Evolutionary conservation across 2,797 vertebrate genomes (phyloP).

Genomic region (Rhincodon typus): DNA sequence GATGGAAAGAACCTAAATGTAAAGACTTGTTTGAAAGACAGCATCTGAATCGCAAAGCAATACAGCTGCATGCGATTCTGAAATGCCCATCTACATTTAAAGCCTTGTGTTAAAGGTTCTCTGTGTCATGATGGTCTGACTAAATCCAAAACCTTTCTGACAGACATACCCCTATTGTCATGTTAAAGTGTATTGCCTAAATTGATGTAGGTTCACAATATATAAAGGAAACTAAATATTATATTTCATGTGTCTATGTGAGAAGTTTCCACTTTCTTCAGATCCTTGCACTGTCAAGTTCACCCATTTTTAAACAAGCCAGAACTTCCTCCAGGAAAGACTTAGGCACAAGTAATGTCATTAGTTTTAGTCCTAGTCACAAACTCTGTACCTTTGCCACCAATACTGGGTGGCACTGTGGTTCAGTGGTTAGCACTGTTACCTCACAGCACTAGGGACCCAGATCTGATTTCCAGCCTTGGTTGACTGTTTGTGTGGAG

Average conservation of each 20-base stretch:
- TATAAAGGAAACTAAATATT: neutral
- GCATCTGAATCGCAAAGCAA: neutral
- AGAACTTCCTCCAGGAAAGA: neutral
- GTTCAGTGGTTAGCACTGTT: no score
- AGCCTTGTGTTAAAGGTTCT: neutral
- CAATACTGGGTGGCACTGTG: neutral
- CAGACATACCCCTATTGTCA: neutral
- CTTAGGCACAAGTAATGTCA: neutral
- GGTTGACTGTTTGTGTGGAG: no score
- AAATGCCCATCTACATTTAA: neutral
- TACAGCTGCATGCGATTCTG: neutral
- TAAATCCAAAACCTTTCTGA: neutral
- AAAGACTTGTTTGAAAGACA: neutral
- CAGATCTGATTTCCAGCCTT: no score
- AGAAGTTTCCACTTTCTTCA: neutral
- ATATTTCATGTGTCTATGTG: neutral
- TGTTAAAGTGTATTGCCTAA: neutral
- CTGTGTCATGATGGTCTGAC: neutral
- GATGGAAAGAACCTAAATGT: neutral
- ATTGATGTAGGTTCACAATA: neutral
- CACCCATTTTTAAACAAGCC: neutral
- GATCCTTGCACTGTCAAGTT: neutral
- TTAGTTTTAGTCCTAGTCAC: neutral
- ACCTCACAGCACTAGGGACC: no score
- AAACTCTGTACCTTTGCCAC: neutral